These are phyloP conservation scores for Nicator chloris DNA, from an alignment of 2,113 vertebrate genomes.

Conservation along the genomic window DNA sequence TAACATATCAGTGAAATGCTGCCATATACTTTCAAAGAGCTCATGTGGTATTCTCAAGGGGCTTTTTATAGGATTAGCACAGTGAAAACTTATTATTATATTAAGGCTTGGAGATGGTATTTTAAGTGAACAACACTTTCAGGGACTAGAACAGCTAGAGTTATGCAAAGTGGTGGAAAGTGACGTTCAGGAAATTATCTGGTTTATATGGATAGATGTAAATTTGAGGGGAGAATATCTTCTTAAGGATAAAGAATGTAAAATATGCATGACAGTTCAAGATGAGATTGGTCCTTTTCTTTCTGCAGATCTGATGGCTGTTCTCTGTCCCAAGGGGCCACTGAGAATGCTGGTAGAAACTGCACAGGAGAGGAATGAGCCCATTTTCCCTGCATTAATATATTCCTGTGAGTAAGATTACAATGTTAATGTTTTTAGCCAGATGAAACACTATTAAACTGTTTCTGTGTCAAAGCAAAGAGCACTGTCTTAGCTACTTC, in stretches of 20 bases:
- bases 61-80: not conserved
- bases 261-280: not conserved
- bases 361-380: slow-evolving; percentile 96
- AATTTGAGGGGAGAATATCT: not conserved
- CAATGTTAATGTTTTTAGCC: not conserved
- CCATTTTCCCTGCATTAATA: slow-evolving; percentile 96
- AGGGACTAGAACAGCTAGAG: not conserved
- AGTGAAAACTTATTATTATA: not conserved
- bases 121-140: not conserved
- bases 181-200: not conserved
- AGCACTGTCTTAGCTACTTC: not conserved
- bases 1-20: not conserved
- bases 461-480: not conserved
- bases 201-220: not conserved
- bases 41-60: not conserved
- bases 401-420: slow-evolving; percentile 90
- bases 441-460: not conserved
- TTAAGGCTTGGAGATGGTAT: not conserved
- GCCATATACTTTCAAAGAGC: not conserved
- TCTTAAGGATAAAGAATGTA: not conserved
- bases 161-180: not conserved
- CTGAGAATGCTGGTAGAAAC: slow-evolving; percentile 95
- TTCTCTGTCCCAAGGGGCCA: slow-evolving; percentile 92
- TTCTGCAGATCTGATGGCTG: slow-evolving; percentile 89
- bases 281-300: slow-evolving; percentile 1